These are phyloP conservation scores for Enoplosus armatus DNA, from an alignment of 2,797 vertebrate species.

Conservation along the genomic window DNA sequence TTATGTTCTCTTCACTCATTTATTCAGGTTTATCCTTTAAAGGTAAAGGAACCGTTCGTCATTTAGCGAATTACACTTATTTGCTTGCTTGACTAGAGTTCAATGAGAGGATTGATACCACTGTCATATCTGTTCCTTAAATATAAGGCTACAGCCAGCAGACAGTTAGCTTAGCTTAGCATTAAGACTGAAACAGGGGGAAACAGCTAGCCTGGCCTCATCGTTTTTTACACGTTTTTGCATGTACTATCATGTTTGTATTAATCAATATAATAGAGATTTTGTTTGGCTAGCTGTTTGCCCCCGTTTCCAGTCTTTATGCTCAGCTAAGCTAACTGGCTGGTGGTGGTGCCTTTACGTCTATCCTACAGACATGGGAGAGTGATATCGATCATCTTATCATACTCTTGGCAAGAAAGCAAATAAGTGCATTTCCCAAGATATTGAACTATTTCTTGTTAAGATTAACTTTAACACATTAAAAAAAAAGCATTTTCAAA, in stretches of 20 bases:
- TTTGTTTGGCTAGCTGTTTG: not conserved
- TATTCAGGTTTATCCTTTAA: not conserved
- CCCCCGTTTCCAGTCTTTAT: not conserved
- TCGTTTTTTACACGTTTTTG: not conserved
- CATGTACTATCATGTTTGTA: not conserved
- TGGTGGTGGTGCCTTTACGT: not conserved
- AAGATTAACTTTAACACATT: not conserved
- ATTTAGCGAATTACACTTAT: not conserved
- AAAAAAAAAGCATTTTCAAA: not conserved
- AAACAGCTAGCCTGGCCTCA: not conserved
- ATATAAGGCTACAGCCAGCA: not conserved
- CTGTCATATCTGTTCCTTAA: not conserved
- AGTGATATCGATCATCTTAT: not conserved
- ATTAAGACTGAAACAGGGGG: not conserved
- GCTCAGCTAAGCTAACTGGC: not conserved
- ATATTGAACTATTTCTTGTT: no score
- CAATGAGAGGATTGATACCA: not conserved
- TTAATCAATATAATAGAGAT: slow-evolving; percentile 1
- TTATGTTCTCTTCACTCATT: not conserved
- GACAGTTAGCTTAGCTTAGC: not conserved
- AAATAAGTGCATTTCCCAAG: not conserved
- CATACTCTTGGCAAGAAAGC: not conserved
- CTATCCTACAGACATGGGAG: not conserved
- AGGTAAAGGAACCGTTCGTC: not conserved
- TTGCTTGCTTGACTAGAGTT: not conserved